phyloP scores from a whole-genome alignment of 2,797 vertebrate genomes.

The Mallotus villosus region DNA sequence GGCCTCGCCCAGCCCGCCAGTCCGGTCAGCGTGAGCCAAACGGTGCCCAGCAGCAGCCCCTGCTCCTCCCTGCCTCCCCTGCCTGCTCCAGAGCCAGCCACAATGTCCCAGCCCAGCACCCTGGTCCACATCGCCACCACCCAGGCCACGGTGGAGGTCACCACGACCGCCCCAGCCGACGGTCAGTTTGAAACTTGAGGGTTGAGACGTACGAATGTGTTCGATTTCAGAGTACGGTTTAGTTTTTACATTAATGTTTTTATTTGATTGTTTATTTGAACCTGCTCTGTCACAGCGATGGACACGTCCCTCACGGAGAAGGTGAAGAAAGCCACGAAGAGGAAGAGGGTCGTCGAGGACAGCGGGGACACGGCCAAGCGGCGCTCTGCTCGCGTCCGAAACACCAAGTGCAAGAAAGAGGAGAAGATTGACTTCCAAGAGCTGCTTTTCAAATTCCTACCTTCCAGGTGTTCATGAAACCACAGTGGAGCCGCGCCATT shows the following conservation, averaged over 20 bases:
- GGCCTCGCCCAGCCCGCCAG: slow-evolving; percentile 72
- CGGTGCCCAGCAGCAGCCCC: slow-evolving; percentile 69
- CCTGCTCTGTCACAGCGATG: slow-evolving; percentile 55
- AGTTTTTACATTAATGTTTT: background rate
- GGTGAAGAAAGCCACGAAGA: slow-evolving; percentile 89
- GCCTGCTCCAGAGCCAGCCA: slow-evolving; percentile 50
- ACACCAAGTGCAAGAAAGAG: slow-evolving; percentile 98
- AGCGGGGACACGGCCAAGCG: slow-evolving; percentile 92
- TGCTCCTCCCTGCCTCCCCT: slow-evolving; percentile 68
- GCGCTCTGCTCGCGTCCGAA: slow-evolving; percentile 93
- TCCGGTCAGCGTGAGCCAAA: slow-evolving; percentile 52
- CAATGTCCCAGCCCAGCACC: slow-evolving; percentile 49
- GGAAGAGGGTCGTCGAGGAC: slow-evolving; percentile 87
- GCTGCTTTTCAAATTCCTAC: slow-evolving; percentile 92
- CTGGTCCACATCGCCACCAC: slow-evolving; percentile 71
- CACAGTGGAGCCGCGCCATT: background rate
- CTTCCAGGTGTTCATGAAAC: slow-evolving; percentile 81
- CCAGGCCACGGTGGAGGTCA: slow-evolving; percentile 77
- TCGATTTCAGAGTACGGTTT: background rate
- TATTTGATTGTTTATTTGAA: background rate
- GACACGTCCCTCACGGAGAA: slow-evolving; percentile 84
- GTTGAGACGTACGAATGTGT: background rate
- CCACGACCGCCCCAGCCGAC: slow-evolving; percentile 55
- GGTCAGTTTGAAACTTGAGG: slow-evolving; percentile 58
- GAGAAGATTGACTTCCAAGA: slow-evolving; percentile 98